Conservation (phyloP, 2,113 vertebrate species). For the Nycticorax nycticorax region DNA sequence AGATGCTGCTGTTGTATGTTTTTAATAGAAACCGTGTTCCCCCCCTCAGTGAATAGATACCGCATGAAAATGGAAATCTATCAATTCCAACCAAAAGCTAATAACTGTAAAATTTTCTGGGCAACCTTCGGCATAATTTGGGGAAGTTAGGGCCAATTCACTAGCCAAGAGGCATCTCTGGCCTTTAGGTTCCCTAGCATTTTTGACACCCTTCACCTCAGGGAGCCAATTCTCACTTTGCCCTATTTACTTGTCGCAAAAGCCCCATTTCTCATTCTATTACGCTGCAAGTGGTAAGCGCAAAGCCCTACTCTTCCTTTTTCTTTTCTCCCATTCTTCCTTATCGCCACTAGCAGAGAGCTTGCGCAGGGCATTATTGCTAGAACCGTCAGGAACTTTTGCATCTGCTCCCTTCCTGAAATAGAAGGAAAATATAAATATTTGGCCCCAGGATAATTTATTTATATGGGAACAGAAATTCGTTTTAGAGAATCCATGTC, state of each 20-base stretch:
- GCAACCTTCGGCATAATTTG: not conserved
- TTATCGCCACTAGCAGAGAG: not conserved
- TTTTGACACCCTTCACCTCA: constrained; percentile 21
- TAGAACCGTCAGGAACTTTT: not conserved
- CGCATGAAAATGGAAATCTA: not conserved
- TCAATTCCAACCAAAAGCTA: not conserved
- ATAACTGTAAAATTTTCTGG: constrained; percentile 24
- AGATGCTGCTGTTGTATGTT: not conserved
- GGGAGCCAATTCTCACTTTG: not conserved
- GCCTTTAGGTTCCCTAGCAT: constrained; percentile 31
- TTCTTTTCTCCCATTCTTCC: not conserved
- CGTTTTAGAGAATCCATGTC: constrained; percentile 18
- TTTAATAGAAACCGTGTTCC: not conserved
- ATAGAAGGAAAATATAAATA: not conserved
- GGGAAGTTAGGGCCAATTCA: not conserved
- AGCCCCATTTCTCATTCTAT: not conserved
- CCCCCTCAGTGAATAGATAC: not conserved
- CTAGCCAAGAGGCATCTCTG: constrained; percentile 38
- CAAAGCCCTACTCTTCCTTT: not conserved
- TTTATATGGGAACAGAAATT: constrained; percentile 25
- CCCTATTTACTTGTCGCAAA: not conserved
- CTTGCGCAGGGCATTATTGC: not conserved
- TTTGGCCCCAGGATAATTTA: constrained; percentile 15
- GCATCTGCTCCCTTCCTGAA: not conserved
- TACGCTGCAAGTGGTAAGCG: not conserved